Percentiles rank a stretch among this genome's conserved stretches.
Evolutionary conservation across 2,888 invertebrate genomes (phyloP).

Genomic region (Drosophila macrospina): DNA sequence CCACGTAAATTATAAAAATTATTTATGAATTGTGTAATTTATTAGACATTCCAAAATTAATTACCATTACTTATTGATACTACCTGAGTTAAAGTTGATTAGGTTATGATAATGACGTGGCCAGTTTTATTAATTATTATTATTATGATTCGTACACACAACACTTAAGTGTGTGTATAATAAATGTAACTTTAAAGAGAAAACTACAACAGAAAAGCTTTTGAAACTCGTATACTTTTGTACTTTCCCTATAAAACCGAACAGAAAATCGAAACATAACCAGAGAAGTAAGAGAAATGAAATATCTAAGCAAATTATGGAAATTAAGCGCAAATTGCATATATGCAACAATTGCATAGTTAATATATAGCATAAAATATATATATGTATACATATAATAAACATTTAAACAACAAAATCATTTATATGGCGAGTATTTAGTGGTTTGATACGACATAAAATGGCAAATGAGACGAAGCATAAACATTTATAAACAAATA

Average conservation of each 20-base stretch:
- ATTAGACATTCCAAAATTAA: slow-evolving; percentile 42
- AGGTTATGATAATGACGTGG: slow-evolving; percentile 14
- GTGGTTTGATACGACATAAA: slow-evolving; percentile 61
- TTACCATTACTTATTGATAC: slow-evolving; percentile 6
- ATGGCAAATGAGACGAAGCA: slow-evolving; percentile 26
- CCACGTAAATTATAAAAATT: slow-evolving; percentile 7
- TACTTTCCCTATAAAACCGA: slow-evolving; percentile 72
- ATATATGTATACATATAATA: slow-evolving; percentile 66
- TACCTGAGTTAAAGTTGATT: slow-evolving; percentile 6
- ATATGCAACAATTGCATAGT: slow-evolving; percentile 66
- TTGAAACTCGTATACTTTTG: slow-evolving; percentile 79
- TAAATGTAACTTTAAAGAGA: slow-evolving; percentile 35
- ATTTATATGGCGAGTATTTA: slow-evolving; percentile 75
- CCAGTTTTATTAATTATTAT: slow-evolving; percentile 30
- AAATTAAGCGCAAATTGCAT: slow-evolving; percentile 66
- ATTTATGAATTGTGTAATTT: slow-evolving; percentile 15
- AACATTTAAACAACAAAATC: slow-evolving; percentile 70
- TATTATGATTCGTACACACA: slow-evolving; percentile 31
- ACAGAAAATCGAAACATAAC: slow-evolving; percentile 32
- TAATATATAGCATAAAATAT: slow-evolving; percentile 69
- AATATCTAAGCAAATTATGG: slow-evolving; percentile 48
- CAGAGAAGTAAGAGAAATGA: slow-evolving; percentile 32
- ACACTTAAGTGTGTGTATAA: slow-evolving; percentile 28
- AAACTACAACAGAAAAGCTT: slow-evolving; percentile 65
- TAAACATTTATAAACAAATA: slow-evolving; percentile 21